phyloP scores from a whole-genome alignment of 2,888 invertebrate genomes.

The Brachynemurus nebulosus region DNA sequence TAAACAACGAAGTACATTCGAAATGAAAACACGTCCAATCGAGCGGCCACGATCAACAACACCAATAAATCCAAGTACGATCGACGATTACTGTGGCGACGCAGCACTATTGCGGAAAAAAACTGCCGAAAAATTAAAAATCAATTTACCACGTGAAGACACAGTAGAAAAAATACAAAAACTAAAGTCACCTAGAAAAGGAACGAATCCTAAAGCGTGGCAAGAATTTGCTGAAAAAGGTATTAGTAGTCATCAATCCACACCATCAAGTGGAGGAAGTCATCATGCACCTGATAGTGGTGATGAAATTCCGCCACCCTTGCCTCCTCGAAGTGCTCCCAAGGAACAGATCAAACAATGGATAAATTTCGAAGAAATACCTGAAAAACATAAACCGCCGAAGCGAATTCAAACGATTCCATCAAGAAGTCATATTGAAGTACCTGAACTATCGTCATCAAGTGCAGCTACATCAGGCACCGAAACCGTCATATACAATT shows the following conservation, averaged over 20 bases:
- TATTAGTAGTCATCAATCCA: constrained; percentile 26
- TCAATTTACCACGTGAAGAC: constrained; percentile 50
- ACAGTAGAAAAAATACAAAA: constrained; percentile 28
- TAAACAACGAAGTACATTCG: constrained; percentile 47
- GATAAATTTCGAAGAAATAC: constrained; percentile 80
- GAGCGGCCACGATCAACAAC: constrained; percentile 62
- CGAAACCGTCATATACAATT: constrained; percentile 48
- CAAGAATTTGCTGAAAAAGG: constrained; percentile 51
- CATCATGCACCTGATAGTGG: background rate
- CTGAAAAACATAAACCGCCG: constrained; percentile 66
- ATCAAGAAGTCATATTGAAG: constrained; percentile 34
- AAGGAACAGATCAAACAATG: constrained; percentile 40
- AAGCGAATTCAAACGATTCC: constrained; percentile 74
- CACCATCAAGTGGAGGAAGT: background rate
- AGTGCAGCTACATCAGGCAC: constrained; percentile 16
- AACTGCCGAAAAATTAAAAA: constrained; percentile 49
- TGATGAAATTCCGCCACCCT: constrained; percentile 31
- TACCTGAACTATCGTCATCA: constrained; percentile 27
- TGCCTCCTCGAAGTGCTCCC: constrained; percentile 31
- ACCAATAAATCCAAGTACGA: constrained; percentile 52
- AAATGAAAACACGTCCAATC: constrained; percentile 53
- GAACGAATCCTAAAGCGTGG: constrained; percentile 37
- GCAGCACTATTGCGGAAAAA: constrained; percentile 24
- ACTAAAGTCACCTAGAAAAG: constrained; percentile 37
- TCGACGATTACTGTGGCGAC: constrained; percentile 51